Base-by-base conservation (phyloP, 2,797 vertebrate species). In the Pithecia hirsuta region DNA sequence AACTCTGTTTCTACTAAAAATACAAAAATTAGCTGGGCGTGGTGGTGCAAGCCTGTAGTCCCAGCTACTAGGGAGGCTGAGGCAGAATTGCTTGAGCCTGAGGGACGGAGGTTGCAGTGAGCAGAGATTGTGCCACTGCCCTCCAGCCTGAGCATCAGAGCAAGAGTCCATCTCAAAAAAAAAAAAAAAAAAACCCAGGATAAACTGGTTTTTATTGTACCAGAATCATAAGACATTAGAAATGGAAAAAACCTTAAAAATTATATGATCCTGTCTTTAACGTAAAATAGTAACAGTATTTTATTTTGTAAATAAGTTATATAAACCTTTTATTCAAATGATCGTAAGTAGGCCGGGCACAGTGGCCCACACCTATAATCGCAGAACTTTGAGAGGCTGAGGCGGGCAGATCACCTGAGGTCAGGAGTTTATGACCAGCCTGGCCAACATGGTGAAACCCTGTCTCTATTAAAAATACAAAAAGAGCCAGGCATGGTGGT, bases 161-260 rank as follows among this genome's bases (percentile, higher is more conserved):
- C 0, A 7, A 55, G 20, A 55, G 7, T 55, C 52, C 20, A 22
- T 55, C 52, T 55, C 52, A 55, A 55, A 55, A 55, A 55, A 7
- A 44, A 44, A 7, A 44, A 44, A 20, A 20, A 64, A 41, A 13
- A 41, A 39, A 24, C 67, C 0, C 11, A 94, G 78, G 28, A 46
- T 67, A 89, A 86, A 91, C 24, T 39, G 80, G 19, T 72, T 84
- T 75, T 91, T 94, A 50, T 78, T 78, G 20, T 88, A 70, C 55
- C n/a, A 86, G 57, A 96, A 76, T 93, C 36, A 52, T 93, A 95
- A 94, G 96, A 78, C 52, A 10, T 91, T 80, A 85, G 19, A 84
- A 85, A 55, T 81, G 12, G 52, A 75, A 50, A 26, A 92, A 72
- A 75, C 26, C 9, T 87, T 59, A 44, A 74, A 80, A 55, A 64